Evolutionary conservation across 2,888 invertebrate species (phyloP).

Genomic region (Zeuzera pyrina): DNA sequence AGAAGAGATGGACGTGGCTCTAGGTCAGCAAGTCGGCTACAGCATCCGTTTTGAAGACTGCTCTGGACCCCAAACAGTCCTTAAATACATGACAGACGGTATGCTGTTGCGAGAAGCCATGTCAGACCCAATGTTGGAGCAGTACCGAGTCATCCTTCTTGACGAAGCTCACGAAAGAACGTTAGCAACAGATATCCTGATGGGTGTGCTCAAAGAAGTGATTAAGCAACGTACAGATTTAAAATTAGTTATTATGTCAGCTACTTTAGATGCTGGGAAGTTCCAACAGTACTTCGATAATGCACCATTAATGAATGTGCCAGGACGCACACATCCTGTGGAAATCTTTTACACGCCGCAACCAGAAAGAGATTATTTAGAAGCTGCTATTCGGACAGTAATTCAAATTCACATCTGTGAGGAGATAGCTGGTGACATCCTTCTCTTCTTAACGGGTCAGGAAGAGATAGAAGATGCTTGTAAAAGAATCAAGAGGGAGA

Average conservation of each 20-base stretch:
- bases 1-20: constrained; percentile 98
- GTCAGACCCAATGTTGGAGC: constrained; percentile 98
- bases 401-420: constrained; percentile 96
- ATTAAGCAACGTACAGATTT: constrained; percentile 93
- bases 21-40: constrained; percentile 76
- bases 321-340: constrained; percentile 75
- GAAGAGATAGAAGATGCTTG: constrained; percentile 99
- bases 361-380: constrained; percentile 96
- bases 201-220: constrained; percentile 99
- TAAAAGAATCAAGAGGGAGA: constrained; percentile 95
- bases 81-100: constrained; percentile 99
- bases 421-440: constrained; percentile 91
- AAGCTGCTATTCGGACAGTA: constrained; percentile 98
- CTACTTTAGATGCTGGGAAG: constrained; percentile 98
- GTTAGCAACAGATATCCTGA: constrained; percentile 97
- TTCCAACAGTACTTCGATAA: constrained; percentile 99
- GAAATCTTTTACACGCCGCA: constrained; percentile 98
- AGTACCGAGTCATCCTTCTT: constrained; percentile 94
- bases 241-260: constrained; percentile 99
- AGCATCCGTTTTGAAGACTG: constrained; percentile 99
- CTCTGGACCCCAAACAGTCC: constrained; percentile 91
- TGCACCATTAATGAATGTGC: constrained; percentile 98
- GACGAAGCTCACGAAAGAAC: constrained; percentile 99
- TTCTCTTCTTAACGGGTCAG: constrained; percentile 92
- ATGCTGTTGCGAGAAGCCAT: constrained; percentile 99